Conservation (phyloP, 2,113 vertebrate species). For the Ceuthmochares aereus region DNA sequence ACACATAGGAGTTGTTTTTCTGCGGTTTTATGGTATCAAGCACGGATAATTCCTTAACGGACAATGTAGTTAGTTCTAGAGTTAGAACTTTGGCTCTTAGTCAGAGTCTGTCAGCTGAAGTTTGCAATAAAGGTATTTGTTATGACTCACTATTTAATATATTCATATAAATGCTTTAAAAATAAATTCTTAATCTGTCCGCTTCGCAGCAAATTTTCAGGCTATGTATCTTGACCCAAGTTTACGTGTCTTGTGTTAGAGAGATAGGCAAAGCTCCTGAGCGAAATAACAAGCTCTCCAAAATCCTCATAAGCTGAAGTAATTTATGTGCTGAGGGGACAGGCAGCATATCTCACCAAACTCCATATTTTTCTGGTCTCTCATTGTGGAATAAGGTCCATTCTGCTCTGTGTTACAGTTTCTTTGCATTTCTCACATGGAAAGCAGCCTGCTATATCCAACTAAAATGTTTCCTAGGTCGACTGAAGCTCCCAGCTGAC, state of each 20-base stretch:
- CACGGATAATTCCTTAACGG: background rate
- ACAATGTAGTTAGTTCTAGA: background rate
- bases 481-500: background rate
- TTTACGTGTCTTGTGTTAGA: background rate
- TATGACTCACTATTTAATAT: background rate
- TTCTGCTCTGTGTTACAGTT: background rate
- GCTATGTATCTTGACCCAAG: background rate
- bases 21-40: background rate
- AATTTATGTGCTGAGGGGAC: background rate
- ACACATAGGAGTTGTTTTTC: background rate
- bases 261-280: background rate
- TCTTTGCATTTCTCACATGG: background rate
- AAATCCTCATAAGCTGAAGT: background rate
- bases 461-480: background rate
- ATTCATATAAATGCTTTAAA: background rate
- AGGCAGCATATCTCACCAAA: background rate
- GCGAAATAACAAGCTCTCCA: background rate
- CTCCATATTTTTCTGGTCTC: background rate
- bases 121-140: background rate
- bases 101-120: background rate
- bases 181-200: background rate
- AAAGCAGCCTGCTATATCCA: background rate
- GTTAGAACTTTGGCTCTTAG: background rate
- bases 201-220: background rate
- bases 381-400: background rate